Percentiles rank a stretch among this genome's conserved stretches.
Conservation (phyloP, 2,797 vertebrate genomes). For the Enoplosus armatus region DNA sequence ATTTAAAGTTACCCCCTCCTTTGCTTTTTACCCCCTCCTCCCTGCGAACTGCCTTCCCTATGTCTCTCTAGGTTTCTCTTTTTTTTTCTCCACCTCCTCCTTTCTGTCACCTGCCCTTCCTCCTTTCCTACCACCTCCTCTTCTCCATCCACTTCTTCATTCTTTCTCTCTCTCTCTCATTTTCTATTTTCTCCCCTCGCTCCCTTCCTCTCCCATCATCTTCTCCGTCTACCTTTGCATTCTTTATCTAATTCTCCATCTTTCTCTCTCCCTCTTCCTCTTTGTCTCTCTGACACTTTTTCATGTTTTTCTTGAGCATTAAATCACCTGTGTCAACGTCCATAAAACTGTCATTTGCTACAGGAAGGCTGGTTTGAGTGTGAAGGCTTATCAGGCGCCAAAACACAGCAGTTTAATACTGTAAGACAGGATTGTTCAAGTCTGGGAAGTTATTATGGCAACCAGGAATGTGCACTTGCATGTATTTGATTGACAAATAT, state of each 20-base stretch:
- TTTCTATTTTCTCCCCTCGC: background rate
- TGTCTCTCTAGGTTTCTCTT: background rate
- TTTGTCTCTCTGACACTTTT: background rate
- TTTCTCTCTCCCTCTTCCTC: background rate
- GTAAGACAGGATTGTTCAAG: no score
- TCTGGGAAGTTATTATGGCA: no score
- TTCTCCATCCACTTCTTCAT: background rate
- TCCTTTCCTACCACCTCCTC: background rate
- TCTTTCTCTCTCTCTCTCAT: background rate
- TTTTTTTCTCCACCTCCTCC: background rate
- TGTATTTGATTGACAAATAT: no score
- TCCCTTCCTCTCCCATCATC: background rate
- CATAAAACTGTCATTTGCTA: no score
- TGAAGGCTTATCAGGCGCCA: no score
- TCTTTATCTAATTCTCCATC: background rate
- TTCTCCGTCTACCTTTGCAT: background rate
- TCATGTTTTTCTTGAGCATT: background rate
- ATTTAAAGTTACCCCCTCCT: constrained; percentile 78
- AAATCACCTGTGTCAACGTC: background rate
- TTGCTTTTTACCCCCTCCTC: constrained; percentile 26
- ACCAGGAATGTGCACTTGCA: no score
- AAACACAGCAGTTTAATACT: no score
- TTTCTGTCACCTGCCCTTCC: background rate
- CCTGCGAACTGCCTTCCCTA: constrained; percentile 31
- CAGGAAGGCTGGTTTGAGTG: background rate